A percentile compares a stretch with the other conserved stretches of the same genome.
Evolutionary conservation across 30 jellyfish, hydroid and myxozoan species (phyloP).

Genomic region (Phacellophora camtschatica): DNA sequence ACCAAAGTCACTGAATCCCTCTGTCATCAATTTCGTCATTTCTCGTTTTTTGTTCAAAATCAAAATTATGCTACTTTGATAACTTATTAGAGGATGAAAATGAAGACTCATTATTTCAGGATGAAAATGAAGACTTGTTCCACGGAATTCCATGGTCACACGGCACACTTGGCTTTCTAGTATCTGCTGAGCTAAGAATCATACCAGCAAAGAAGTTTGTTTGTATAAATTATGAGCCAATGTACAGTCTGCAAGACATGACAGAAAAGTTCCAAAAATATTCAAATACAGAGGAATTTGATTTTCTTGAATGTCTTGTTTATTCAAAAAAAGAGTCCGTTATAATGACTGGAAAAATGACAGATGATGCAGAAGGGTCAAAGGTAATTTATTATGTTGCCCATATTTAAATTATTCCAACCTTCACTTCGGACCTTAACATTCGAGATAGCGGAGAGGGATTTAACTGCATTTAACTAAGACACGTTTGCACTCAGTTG

Average conservation of each 20-base stretch:
- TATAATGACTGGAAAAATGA: conserved; percentile 41
- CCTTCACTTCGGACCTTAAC: no score
- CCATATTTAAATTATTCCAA: no score
- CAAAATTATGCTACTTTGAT: no score
- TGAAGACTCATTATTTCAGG: no score
- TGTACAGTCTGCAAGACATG: conserved; percentile 6
- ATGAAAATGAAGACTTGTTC: conserved; percentile 33
- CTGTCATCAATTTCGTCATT: no score
- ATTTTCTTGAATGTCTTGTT: conserved; percentile 62
- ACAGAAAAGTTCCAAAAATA: background rate
- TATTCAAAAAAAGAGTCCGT: conserved; percentile 44
- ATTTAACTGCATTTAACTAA: no score
- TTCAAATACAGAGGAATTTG: conserved; percentile 5
- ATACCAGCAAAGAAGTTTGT: conserved; percentile 60
- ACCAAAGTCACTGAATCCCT: no score
- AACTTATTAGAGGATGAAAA: no score
- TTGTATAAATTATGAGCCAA: conserved; percentile 25
- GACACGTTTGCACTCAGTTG: no score
- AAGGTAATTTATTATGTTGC: conserved; percentile 23
- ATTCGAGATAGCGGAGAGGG: no score
- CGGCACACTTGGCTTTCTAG: conserved; percentile 61
- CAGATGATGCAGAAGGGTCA: conserved; percentile 1
- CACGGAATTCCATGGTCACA: conserved; percentile 74
- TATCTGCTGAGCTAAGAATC: conserved; percentile 58
- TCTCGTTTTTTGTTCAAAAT: no score